Conservation (phyloP, 1,140 invertebrate species). For the Phenacoccus solenopsis region DNA sequence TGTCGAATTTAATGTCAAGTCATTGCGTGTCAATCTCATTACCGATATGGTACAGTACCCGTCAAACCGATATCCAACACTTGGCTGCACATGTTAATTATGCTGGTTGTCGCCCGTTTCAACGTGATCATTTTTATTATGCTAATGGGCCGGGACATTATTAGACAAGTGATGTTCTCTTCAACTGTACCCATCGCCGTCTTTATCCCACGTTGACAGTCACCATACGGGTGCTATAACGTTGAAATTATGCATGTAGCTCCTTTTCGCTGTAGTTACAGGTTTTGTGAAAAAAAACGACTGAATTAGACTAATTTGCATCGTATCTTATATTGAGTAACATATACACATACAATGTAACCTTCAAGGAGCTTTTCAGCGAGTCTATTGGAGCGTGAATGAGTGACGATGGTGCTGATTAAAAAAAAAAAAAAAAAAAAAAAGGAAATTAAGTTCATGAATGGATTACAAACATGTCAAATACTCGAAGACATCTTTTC, state of each 20-base stretch:
- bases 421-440: too few relatives aligned
- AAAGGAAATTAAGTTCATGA: too few relatives aligned
- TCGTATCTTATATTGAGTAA: too few relatives aligned
- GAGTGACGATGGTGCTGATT: too few relatives aligned
- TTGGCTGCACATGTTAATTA: slow-evolving; percentile 12
- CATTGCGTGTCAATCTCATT: slow-evolving; percentile 15
- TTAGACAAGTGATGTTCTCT: slow-evolving; percentile 10
- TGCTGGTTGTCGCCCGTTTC: slow-evolving; percentile 2
- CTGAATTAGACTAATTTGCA: too few relatives aligned
- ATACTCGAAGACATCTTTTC: too few relatives aligned
- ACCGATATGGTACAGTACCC: not conserved
- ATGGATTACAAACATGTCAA: too few relatives aligned
- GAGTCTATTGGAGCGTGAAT: too few relatives aligned
- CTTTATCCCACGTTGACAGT: slow-evolving; percentile 16
- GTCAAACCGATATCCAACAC: not conserved
- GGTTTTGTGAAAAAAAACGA: too few relatives aligned
- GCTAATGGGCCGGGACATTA: not conserved
- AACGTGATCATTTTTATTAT: slow-evolving; percentile 11
- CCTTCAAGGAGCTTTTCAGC: too few relatives aligned
- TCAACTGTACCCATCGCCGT: not conserved
- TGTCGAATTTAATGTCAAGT: not conserved
- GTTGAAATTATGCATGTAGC: not conserved
- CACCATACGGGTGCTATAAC: slow-evolving; percentile 5
- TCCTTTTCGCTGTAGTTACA: too few relatives aligned
- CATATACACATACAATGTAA: too few relatives aligned